Conservation (phyloP, 2,113 vertebrate species). For the Ammodytes marinus region DNA sequence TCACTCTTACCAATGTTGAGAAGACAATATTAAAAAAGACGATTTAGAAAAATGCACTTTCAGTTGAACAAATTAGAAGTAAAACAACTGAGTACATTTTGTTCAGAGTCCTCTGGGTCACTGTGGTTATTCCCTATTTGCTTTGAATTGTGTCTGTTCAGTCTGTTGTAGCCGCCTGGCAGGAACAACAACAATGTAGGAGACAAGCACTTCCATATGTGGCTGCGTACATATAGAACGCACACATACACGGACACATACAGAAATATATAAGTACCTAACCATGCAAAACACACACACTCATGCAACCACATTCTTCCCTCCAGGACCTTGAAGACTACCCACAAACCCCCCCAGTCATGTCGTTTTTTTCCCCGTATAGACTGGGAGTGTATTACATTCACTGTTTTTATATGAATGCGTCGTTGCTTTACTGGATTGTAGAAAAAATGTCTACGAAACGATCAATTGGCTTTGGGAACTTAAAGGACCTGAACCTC, state of each 20-base stretch:
- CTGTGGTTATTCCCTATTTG: slow-evolving; percentile 46
- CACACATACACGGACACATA: slow-evolving; percentile 48
- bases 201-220: slow-evolving; percentile 85
- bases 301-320: slow-evolving; percentile 59
- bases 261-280: slow-evolving; percentile 47
- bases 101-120: slow-evolving; percentile 35
- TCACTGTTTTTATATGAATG: slow-evolving; percentile 52
- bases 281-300: slow-evolving; percentile 59
- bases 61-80: slow-evolving; percentile 20
- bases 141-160: slow-evolving; percentile 47
- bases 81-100: slow-evolving; percentile 48
- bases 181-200: slow-evolving; percentile 80
- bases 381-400: slow-evolving; percentile 49
- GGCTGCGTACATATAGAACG: slow-evolving; percentile 42
- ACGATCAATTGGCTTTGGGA: background rate
- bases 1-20: slow-evolving; percentile 23
- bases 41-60: slow-evolving; percentile 16
- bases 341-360: slow-evolving; percentile 60
- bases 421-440: slow-evolving; percentile 28
- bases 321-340: slow-evolving; percentile 56
- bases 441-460: slow-evolving; percentile 24
- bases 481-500: slow-evolving; percentile 20
- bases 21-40: slow-evolving; percentile 22
- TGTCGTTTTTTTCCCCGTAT: slow-evolving; percentile 32
- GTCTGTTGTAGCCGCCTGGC: slow-evolving; percentile 69